Conservation (phyloP, 2,797 vertebrate species). For the Phoebastria nigripes region DNA sequence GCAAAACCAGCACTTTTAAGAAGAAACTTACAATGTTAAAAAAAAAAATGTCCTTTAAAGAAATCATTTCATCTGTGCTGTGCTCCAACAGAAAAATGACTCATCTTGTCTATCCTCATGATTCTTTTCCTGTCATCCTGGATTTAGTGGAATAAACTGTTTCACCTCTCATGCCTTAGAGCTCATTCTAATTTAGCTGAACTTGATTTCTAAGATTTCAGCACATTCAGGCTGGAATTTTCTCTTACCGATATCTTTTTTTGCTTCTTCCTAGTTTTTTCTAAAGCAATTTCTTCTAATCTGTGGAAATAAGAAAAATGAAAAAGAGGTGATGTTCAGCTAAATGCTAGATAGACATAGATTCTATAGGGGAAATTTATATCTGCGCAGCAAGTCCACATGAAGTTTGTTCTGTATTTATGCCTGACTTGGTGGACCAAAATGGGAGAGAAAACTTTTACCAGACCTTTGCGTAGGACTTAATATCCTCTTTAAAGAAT, state of each 20-base stretch:
- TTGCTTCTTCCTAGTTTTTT: neutral
- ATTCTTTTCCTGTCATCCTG: constrained; percentile 25
- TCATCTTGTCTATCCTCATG: constrained; percentile 6
- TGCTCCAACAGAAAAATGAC: constrained; percentile 20
- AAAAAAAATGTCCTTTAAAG: neutral
- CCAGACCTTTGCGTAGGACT: neutral
- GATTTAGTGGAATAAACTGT: constrained; percentile 42
- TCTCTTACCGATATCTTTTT: neutral
- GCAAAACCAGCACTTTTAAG: neutral
- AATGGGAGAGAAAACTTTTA: neutral
- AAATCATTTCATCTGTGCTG: neutral
- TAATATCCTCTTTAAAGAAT: neutral
- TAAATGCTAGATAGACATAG: neutral
- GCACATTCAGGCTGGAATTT: neutral
- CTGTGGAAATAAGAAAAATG: neutral
- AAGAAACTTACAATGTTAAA: neutral
- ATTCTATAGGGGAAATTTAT: neutral
- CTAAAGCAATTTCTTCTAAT: neutral
- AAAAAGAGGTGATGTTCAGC: neutral
- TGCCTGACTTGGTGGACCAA: neutral
- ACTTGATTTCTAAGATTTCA: constrained; percentile 45
- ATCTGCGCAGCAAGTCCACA: neutral
- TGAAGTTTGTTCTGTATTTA: neutral
- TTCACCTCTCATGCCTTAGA: constrained; percentile 8
- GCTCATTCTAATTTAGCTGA: constrained; percentile 29